phyloP scores from a whole-genome alignment of 2,113 vertebrate genomes.

The Pomatostomus ruficeps region DNA sequence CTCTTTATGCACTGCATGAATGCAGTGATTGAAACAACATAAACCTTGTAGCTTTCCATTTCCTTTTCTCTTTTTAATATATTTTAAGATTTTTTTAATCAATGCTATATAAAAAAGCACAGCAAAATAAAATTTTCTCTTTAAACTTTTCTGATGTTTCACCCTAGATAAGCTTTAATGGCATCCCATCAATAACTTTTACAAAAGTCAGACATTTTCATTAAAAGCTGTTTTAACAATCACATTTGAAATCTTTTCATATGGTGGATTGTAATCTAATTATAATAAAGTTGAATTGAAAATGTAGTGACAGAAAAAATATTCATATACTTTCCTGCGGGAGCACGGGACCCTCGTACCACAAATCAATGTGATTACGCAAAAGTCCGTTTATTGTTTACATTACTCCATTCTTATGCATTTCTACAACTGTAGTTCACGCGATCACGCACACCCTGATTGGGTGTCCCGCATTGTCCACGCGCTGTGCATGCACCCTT shows the following conservation, averaged over 20 bases:
- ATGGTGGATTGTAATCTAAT: neutral
- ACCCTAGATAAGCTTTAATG: neutral
- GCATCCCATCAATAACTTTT: neutral
- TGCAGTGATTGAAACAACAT: neutral
- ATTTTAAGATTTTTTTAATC: neutral
- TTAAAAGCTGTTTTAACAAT: conserved; percentile 6
- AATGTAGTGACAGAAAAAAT: conserved; percentile 16
- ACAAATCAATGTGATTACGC: too few relatives aligned
- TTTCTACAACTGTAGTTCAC: too few relatives aligned
- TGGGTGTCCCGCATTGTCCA: too few relatives aligned
- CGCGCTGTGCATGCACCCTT: too few relatives aligned
- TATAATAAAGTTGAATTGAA: conserved; percentile 28
- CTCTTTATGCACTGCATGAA: neutral
- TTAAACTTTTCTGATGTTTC: neutral
- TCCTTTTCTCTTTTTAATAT: neutral
- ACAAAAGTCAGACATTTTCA: neutral
- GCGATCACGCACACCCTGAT: too few relatives aligned
- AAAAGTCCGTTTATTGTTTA: too few relatives aligned
- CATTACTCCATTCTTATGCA: too few relatives aligned
- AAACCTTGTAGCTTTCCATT: neutral
- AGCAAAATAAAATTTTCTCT: neutral
- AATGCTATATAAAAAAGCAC: neutral
- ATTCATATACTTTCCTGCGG: conserved; percentile 33
- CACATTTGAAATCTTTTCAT: neutral
- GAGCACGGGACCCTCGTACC: too few relatives aligned